Evolutionary conservation across 2,797 vertebrate species (phyloP).

Genomic region (Lycodopsis pacificus): DNA sequence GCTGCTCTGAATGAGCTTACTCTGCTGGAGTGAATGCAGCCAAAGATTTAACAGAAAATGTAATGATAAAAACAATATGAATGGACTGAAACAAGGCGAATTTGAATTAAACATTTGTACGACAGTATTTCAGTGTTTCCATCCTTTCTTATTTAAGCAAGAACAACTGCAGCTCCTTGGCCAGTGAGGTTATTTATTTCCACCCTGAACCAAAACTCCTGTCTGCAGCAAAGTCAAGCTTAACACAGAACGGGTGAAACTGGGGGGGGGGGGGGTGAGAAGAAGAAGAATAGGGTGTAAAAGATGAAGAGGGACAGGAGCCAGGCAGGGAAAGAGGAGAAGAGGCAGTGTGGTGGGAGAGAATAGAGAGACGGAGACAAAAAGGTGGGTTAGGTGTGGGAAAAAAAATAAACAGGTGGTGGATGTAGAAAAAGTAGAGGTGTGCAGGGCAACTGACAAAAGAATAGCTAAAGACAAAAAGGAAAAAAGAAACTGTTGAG

Average conservation of each 20-base stretch:
- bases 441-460: conserved; percentile 22
- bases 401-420: conserved; percentile 54
- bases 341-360: conserved; percentile 48
- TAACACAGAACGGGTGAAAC: conserved; percentile 39
- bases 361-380: conserved; percentile 44
- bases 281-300: conserved; percentile 45
- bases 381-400: conserved; percentile 58
- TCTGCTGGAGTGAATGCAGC: conserved; percentile 1
- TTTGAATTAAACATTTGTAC: conserved; percentile 3
- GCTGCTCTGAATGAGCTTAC: conserved; percentile 5
- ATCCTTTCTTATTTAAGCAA: conserved; percentile 24
- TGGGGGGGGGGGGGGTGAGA: neutral
- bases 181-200: conserved; percentile 58
- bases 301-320: conserved; percentile 56
- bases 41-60: neutral
- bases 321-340: conserved; percentile 70
- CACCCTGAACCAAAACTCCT: conserved; percentile 39
- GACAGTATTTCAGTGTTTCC: neutral
- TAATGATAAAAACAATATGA: neutral
- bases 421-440: conserved; percentile 30
- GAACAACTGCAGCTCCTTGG: conserved; percentile 31
- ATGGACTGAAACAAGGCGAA: neutral
- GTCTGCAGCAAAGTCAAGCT: conserved; percentile 45
- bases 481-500: conserved; percentile 31
- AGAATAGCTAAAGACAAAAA: conserved; percentile 13